Evolutionary conservation across 1,140 invertebrate species (phyloP).

Genomic region (Araneus ventricosus): DNA sequence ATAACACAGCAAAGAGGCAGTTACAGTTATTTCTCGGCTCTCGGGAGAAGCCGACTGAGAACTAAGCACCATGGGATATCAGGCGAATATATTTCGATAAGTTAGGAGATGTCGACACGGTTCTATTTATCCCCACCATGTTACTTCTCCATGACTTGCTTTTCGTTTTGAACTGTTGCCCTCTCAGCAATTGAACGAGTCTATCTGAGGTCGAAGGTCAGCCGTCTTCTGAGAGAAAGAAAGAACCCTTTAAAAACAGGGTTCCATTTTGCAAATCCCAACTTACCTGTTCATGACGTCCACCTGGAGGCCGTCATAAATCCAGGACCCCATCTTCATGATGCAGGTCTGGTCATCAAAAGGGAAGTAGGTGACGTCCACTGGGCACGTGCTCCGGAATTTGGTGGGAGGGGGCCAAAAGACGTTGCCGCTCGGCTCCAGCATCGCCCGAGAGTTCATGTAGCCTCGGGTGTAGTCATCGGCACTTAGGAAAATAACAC

Average conservation of each 20-base stretch:
- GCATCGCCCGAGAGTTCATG: conserved; percentile 82
- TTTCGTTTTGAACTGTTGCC: too few species aligned
- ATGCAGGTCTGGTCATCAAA: conserved; percentile 84
- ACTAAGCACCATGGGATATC: too few species aligned
- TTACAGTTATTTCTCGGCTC: too few species aligned
- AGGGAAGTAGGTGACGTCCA: conserved; percentile 84
- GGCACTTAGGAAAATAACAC: conserved; percentile 79
- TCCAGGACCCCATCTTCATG: conserved; percentile 85
- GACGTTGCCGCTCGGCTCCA: conserved; percentile 81
- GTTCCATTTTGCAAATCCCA: too few species aligned
- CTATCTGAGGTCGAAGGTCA: neutral
- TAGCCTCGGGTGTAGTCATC: conserved; percentile 83
- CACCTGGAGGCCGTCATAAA: conserved; percentile 83
- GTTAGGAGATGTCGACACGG: too few species aligned
- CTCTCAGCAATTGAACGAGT: too few species aligned
- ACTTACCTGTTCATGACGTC: conserved; percentile 81
- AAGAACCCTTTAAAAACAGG: neutral
- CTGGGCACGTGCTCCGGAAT: conserved; percentile 82
- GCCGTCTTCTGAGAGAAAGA: neutral
- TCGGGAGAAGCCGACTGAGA: too few species aligned
- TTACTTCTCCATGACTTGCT: too few species aligned
- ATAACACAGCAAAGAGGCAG: too few species aligned
- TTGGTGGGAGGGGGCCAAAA: conserved; percentile 84
- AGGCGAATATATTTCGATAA: too few species aligned
- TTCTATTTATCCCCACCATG: too few species aligned